A percentile compares a stretch with the other conserved stretches of the same genome.
Conservation (phyloP, 2,888 invertebrate species). For the Cantharis rustica region DNA sequence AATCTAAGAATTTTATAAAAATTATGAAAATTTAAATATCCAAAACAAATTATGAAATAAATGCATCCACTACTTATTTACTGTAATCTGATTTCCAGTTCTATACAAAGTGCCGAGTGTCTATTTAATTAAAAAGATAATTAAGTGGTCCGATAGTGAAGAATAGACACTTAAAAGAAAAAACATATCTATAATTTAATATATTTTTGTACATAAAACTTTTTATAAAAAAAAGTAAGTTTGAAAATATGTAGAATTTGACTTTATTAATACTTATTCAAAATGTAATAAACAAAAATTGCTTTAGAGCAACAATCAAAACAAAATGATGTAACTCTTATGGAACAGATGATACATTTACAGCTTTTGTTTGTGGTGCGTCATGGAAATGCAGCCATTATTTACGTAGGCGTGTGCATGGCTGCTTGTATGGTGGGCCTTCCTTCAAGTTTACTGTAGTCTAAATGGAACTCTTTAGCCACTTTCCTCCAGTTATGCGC, state of each 20-base stretch:
- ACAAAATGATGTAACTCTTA: constrained; percentile 20
- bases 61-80: too few species aligned
- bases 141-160: not conserved
- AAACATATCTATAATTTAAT: constrained; percentile 17
- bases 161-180: not conserved
- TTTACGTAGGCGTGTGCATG: constrained; percentile 47
- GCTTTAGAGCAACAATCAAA: constrained; percentile 24
- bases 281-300: constrained; percentile 45
- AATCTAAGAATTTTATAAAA: too few species aligned
- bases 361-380: constrained; percentile 36
- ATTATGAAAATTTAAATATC: too few species aligned
- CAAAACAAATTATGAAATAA: too few species aligned
- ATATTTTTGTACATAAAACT: constrained; percentile 56
- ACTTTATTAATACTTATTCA: constrained; percentile 53
- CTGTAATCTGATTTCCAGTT: not conserved
- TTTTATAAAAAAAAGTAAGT: constrained; percentile 57
- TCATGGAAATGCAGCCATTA: constrained; percentile 40
- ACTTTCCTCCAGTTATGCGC: constrained; percentile 99
- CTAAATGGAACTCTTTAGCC: constrained; percentile 97
- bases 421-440: constrained; percentile 76
- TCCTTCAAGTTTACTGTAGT: constrained; percentile 98
- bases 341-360: constrained; percentile 30
- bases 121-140: not conserved
- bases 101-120: not conserved
- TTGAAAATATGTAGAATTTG: constrained; percentile 53